These are phyloP conservation scores for Gavialis gangeticus DNA, from an alignment of 2,113 vertebrate genomes.

Conservation along the genomic window DNA sequence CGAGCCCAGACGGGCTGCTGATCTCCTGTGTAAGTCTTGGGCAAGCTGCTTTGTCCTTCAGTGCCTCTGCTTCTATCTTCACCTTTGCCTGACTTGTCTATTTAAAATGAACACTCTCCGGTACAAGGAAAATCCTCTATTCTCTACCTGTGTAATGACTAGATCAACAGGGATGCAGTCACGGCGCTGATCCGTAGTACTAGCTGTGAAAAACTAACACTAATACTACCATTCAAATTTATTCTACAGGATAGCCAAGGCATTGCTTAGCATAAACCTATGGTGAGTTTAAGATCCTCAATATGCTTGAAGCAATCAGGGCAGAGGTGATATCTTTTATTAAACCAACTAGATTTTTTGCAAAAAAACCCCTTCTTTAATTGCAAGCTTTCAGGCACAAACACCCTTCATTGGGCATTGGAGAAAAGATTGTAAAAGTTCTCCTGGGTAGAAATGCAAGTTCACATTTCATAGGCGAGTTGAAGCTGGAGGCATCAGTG, in stretches of 20 bases:
- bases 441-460: too few relatives aligned
- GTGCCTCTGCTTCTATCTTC: neutral
- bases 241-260: neutral
- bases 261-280: neutral
- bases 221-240: neutral
- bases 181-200: neutral
- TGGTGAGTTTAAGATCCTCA: neutral
- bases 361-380: too few relatives aligned
- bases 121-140: neutral
- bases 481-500: neutral
- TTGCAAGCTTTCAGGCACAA: too few relatives aligned
- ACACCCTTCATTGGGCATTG: too few relatives aligned
- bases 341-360: too few relatives aligned
- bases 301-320: neutral
- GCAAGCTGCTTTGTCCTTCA: neutral
- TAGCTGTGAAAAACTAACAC: neutral
- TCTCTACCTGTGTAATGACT: neutral
- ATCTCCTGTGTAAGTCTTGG: neutral
- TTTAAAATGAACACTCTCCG: accelerated
- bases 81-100: neutral
- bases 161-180: neutral
- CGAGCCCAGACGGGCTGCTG: neutral
- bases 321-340: too few relatives aligned
- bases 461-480: too few relatives aligned
- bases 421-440: too few relatives aligned